Percentiles rank a stretch among this genome's conserved stretches.
Evolutionary conservation across 2,797 vertebrate genomes (phyloP).

Genomic region (Peromyscus aztecus): DNA sequence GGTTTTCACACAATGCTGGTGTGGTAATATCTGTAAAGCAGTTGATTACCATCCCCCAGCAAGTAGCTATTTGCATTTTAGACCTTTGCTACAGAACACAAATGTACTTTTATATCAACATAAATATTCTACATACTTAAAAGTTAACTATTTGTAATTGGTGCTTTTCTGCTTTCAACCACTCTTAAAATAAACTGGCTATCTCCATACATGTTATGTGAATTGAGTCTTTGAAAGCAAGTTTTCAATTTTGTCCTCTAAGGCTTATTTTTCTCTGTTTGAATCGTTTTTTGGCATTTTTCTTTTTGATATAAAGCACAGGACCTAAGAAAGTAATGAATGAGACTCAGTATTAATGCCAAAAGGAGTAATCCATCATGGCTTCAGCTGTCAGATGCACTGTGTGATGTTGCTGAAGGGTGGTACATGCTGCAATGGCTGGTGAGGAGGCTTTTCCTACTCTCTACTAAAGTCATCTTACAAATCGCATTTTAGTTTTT

Average conservation of each 20-base stretch:
- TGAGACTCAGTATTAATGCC: conserved; percentile 46
- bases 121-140: not conserved
- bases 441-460: not conserved
- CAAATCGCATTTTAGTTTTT: conserved; percentile 47
- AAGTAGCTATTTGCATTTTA: not conserved
- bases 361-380: conserved; percentile 68
- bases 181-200: not conserved
- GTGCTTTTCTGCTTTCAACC: not conserved
- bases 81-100: not conserved
- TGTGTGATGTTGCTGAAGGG: not conserved
- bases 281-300: conserved; percentile 64
- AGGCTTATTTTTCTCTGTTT: not conserved
- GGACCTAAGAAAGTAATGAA: conserved; percentile 65
- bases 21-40: not conserved
- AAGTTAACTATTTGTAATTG: not conserved
- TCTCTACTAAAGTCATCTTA: conserved; percentile 26
- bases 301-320: conserved; percentile 69
- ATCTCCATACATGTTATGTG: not conserved
- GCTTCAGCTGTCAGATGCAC: not conserved
- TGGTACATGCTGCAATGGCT: not conserved
- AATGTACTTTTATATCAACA: not conserved
- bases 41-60: not conserved
- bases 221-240: conserved; percentile 17
- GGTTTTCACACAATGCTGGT: not conserved
- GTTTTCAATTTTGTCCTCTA: not conserved